These are phyloP conservation scores for Istiophorus platypterus DNA, from an alignment of 2,113 vertebrate species.

Conservation along the genomic window DNA sequence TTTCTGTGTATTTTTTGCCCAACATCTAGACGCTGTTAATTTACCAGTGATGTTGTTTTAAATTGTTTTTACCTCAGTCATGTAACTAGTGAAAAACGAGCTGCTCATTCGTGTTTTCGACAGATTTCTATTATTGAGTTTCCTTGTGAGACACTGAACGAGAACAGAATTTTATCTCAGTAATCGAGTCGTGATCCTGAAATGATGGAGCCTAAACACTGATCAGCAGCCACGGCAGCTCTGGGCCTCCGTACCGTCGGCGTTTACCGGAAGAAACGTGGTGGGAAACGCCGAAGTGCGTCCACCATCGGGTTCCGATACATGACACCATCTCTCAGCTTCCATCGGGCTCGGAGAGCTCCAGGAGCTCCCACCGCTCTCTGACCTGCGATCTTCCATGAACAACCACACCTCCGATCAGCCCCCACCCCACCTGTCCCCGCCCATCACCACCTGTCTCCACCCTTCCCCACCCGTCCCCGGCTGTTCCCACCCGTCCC, in stretches of 20 bases:
- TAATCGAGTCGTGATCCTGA: neutral
- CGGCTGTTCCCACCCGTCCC: no score
- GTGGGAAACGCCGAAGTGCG: neutral
- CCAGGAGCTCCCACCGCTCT: slow-evolving; percentile 44
- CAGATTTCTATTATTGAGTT: no score
- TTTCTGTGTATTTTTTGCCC: no score
- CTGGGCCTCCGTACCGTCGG: neutral
- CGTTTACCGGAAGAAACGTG: no score
- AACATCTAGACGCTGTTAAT: no score
- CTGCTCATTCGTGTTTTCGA: no score
- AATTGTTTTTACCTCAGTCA: no score
- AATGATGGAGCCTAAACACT: neutral
- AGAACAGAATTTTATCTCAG: neutral
- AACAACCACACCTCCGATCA: slow-evolving; percentile 24
- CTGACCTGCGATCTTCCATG: slow-evolving; percentile 64
- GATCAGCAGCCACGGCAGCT: neutral
- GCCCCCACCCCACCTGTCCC: neutral
- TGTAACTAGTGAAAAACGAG: no score
- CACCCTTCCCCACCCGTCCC: neutral
- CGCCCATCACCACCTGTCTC: neutral
- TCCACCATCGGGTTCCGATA: neutral
- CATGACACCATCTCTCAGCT: slow-evolving; percentile 54
- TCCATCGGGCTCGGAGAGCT: slow-evolving; percentile 55
- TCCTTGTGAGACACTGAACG: neutral
- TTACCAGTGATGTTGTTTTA: no score